Evolutionary conservation across 2,888 invertebrate genomes (phyloP).

Genomic region (Meloe dianella): DNA sequence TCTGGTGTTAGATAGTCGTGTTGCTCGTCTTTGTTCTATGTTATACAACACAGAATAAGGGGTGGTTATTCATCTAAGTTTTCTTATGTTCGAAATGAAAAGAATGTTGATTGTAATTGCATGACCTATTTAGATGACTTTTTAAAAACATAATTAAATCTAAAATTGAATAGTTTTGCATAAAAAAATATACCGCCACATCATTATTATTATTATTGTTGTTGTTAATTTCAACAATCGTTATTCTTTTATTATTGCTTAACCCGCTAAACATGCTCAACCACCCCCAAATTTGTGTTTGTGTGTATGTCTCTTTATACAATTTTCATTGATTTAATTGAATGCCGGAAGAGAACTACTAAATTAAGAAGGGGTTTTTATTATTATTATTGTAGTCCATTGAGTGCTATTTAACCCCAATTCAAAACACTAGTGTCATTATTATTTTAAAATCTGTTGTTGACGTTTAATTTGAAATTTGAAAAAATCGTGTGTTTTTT

Average conservation of each 20-base stretch:
- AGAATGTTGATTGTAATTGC: constrained; percentile 6
- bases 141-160: neutral
- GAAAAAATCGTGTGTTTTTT: neutral
- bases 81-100: neutral
- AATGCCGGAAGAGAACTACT: neutral
- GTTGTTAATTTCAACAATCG: neutral
- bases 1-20: constrained; percentile 27
- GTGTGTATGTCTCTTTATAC: neutral
- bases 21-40: neutral
- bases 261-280: neutral
- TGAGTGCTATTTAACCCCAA: constrained; percentile 4
- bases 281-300: neutral
- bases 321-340: constrained; percentile 8
- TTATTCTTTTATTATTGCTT: neutral
- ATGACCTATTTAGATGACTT: neutral
- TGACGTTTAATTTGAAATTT: neutral
- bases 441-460: constrained; percentile 5
- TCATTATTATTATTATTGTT: neutral
- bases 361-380: constrained; percentile 5
- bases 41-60: neutral
- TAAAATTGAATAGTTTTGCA: neutral
- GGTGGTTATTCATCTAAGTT: too few relatives aligned
- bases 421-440: neutral
- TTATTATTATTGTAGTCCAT: neutral
- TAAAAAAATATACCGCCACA: neutral